Base-by-base conservation (phyloP, 2,113 vertebrate genomes). In the Phylloscopus trochilus region DNA sequence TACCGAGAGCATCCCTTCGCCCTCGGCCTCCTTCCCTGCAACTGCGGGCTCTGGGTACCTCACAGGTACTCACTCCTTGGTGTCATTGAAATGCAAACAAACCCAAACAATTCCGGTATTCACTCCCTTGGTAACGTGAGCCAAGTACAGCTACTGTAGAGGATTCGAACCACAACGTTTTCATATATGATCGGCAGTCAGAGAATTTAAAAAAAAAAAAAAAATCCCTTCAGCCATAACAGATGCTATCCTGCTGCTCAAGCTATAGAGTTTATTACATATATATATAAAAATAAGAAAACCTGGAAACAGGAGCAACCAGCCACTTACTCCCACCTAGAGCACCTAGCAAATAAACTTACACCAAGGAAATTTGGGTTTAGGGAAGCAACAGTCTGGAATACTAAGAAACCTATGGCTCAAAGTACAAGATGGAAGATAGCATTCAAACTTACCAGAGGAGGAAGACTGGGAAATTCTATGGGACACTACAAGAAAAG, bases 361-460 rank as follows among this genome's bases (percentile, higher is more conserved):
- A 39, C 20, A 39, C 70, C 15, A 44, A 64, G 33, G n/a, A 82
- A 58, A 64, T 53, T 4, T 11, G 33, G 6, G 12, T 11, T 85
- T 33, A 70, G 60, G 60, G 81, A 87, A 83, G 63, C 13, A 66
- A 59, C 17, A 70, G 37, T 35, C 44, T 37, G 24, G 51, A 85
- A 84, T 53, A 58, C 52, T 56, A 41, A 9, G 12, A 89, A 87
- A 64, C 47, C 52, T 89, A 41, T 3, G n/a, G 47, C 4, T 1
- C 51, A 39, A 74, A 44, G 41, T 55, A 68, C 8, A 24, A 44
- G 30, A 46, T 17, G 18, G 76, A 86, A 94, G 69, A 58, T 0
- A 56, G 60, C n/a, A 53, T 63, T 87, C 94, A 53, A 82, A 94
- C 83, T 92, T 89, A 93, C 73, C 95, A 93, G 62, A 93, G 77